Conservation (phyloP, 2,113 vertebrate genomes). For the Alexandromys fortis region DNA sequence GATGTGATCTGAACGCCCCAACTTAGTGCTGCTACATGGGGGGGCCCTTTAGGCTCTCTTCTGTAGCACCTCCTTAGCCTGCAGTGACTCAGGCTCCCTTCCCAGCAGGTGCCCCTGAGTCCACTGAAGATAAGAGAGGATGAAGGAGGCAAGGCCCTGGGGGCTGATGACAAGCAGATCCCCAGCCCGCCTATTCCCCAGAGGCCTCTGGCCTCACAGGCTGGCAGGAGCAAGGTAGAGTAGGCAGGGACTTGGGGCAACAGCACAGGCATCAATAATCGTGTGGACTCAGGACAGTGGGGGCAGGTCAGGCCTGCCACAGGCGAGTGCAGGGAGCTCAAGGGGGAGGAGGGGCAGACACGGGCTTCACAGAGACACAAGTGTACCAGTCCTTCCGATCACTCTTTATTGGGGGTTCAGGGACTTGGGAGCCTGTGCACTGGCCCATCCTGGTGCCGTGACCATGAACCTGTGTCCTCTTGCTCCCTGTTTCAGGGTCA, state of each 20-base stretch:
- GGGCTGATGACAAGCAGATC: too few species aligned
- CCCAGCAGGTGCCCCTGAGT: too few species aligned
- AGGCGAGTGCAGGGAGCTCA: neutral
- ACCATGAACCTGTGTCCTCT: neutral
- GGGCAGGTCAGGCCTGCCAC: neutral
- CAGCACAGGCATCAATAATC: neutral
- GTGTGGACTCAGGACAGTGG: neutral
- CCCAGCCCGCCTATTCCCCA: neutral
- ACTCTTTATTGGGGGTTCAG: conserved; percentile 51
- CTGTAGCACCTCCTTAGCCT: neutral
- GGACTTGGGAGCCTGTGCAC: neutral
- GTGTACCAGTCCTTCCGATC: neutral
- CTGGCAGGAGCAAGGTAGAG: neutral
- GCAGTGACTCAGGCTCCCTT: neutral
- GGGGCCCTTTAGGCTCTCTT: neutral
- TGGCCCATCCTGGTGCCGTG: neutral
- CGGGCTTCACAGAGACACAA: neutral
- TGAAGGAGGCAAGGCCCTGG: neutral
- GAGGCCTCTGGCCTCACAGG: too few species aligned
- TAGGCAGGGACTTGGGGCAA: neutral
- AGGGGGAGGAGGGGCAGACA: too few species aligned
- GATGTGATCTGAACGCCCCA: too few species aligned
- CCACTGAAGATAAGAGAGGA: neutral
- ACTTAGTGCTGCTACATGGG: neutral
- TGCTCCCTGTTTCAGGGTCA: neutral